Percentiles rank a stretch among this genome's conserved stretches.
phyloP scores from a whole-genome alignment of 2,113 vertebrate genomes.

The Rhombomys opimus region DNA sequence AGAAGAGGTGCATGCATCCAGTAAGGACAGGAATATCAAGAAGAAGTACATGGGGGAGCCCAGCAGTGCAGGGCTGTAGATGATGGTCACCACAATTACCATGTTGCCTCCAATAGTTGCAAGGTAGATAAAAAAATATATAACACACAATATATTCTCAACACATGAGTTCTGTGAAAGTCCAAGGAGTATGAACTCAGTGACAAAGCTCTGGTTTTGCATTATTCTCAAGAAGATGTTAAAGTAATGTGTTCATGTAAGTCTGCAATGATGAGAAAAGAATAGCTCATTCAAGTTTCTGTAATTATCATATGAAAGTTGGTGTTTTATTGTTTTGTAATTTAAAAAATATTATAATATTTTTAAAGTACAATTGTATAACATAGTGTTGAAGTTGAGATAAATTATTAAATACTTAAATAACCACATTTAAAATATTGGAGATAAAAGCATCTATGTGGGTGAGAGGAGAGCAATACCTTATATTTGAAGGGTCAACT shows the following conservation, averaged over 20 bases:
- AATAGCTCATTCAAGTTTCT: background rate
- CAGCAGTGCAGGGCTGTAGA: constrained; percentile 28
- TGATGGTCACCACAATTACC: constrained; percentile 48
- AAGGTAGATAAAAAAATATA: constrained; percentile 61
- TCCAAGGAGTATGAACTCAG: constrained; percentile 69
- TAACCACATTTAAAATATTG: background rate
- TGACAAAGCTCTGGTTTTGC: constrained; percentile 66
- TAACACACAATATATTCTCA: constrained; percentile 57
- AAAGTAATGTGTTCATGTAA: background rate
- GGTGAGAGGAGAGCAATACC: background rate
- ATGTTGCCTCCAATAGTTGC: constrained; percentile 51
- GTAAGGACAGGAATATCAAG: constrained; percentile 67
- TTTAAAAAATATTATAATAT: background rate
- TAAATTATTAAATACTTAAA: background rate
- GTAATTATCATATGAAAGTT: background rate
- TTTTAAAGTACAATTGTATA: background rate
- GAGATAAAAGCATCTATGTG: background rate
- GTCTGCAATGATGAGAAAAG: background rate
- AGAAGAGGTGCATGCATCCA: constrained; percentile 59
- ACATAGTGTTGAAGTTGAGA: background rate
- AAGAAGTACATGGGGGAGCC: constrained; percentile 67
- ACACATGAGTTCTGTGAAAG: constrained; percentile 54
- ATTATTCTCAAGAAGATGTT: background rate
- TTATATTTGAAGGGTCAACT: background rate
- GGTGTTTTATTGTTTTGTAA: fast-evolving